Percentiles rank a stretch among this genome's conserved stretches.
Evolutionary conservation across 2,888 invertebrate species (phyloP).

Genomic region (Himalopsyche kuldschensis): DNA sequence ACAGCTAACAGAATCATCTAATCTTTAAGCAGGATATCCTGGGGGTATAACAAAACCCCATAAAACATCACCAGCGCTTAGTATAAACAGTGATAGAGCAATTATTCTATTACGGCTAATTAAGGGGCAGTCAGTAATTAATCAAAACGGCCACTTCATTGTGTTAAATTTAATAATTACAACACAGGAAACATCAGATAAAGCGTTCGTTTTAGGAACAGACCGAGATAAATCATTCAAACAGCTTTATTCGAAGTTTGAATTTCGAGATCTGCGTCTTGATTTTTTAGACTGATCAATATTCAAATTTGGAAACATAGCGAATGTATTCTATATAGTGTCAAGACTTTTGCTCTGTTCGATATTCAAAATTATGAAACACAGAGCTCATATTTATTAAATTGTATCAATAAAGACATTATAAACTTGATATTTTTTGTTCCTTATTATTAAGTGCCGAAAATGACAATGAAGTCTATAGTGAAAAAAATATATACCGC

Average conservation of each 20-base stretch:
- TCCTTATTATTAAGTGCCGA: too few species aligned
- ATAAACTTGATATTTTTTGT: too few species aligned
- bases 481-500: too few species aligned
- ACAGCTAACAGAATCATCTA: neutral
- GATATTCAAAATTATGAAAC: too few species aligned
- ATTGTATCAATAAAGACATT: too few species aligned
- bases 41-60: neutral
- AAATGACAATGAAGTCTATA: too few species aligned
- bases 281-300: neutral
- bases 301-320: neutral
- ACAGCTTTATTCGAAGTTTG: neutral
- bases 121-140: conserved; percentile 1
- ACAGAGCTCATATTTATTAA: too few species aligned
- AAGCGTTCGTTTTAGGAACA: neutral
- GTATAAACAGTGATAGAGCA: neutral
- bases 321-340: too few species aligned
- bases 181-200: neutral
- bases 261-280: too few species aligned
- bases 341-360: too few species aligned
- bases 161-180: neutral
- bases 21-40: neutral
- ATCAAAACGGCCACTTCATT: neutral
- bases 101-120: neutral
- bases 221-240: neutral
- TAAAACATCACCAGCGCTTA: neutral